Conservation (phyloP, 2,888 invertebrate genomes). For the Herminia tarsipennalis region DNA sequence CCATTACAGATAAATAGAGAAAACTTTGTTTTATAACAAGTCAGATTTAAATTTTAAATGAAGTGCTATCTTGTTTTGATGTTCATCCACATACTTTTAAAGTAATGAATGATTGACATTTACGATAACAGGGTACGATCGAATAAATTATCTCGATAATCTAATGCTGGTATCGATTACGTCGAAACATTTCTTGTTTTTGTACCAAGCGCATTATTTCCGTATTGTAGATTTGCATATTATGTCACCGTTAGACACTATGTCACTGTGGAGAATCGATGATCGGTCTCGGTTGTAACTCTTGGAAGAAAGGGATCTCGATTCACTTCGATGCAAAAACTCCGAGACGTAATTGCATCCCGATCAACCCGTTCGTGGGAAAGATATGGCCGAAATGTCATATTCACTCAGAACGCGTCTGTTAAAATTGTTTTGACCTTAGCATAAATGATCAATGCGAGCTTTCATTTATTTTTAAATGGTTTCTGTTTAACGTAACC, state of each 20-base stretch:
- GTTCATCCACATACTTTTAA: slow-evolving; percentile 27
- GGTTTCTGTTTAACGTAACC: neutral
- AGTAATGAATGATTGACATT: slow-evolving; percentile 38
- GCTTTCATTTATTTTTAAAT: slow-evolving; percentile 29
- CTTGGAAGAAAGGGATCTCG: slow-evolving; percentile 51
- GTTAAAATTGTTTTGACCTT: slow-evolving; percentile 42
- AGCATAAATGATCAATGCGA: slow-evolving; percentile 36
- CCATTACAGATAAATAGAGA: slow-evolving; percentile 3
- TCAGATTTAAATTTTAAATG: slow-evolving; percentile 28
- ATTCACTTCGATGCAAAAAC: slow-evolving; percentile 66
- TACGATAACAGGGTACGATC: slow-evolving; percentile 28
- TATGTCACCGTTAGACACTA: slow-evolving; percentile 49
- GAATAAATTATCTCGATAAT: slow-evolving; percentile 34
- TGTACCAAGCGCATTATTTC: slow-evolving; percentile 39
- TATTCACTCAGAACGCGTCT: slow-evolving; percentile 60
- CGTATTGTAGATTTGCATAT: slow-evolving; percentile 51
- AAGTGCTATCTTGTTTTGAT: slow-evolving; percentile 10
- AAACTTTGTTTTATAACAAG: neutral
- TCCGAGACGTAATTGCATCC: slow-evolving; percentile 67
- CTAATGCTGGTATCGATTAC: slow-evolving; percentile 34
- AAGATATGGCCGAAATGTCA: slow-evolving; percentile 80
- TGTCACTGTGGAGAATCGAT: slow-evolving; percentile 60
- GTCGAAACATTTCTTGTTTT: slow-evolving; percentile 34
- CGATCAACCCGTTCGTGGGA: slow-evolving; percentile 70
- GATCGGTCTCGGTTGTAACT: slow-evolving; percentile 50